Evolutionary conservation across 1,140 invertebrate genomes (phyloP).

Genomic region (Papilio glaucus): DNA sequence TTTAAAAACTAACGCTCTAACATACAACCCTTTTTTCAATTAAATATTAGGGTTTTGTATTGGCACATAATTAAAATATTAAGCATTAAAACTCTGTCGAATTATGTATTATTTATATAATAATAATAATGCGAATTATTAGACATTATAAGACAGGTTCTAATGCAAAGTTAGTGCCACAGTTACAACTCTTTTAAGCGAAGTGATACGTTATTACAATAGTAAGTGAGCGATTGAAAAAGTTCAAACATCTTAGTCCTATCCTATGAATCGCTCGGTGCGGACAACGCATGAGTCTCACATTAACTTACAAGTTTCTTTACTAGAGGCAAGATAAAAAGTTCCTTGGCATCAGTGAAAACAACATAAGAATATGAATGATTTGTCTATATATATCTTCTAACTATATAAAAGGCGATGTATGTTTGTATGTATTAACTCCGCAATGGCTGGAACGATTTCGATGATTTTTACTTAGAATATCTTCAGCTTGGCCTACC

Average conservation of each 20-base stretch:
- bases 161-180: constrained; percentile 35
- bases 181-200: constrained; percentile 16
- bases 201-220: constrained; percentile 31
- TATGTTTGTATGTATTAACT: too few species aligned
- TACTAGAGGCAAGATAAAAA: neutral
- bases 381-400: too few species aligned
- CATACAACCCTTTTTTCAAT: constrained; percentile 38
- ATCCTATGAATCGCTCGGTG: constrained; percentile 11
- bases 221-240: constrained; percentile 35
- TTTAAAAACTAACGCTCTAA: constrained; percentile 49
- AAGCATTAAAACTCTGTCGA: constrained; percentile 41
- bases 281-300: constrained; percentile 9
- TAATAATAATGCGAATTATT: neutral
- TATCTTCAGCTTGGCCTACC: too few species aligned
- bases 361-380: too few species aligned
- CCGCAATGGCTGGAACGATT: too few species aligned
- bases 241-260: constrained; percentile 34
- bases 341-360: too few species aligned
- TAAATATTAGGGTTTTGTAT: constrained; percentile 42
- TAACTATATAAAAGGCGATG: too few species aligned
- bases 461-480: too few species aligned
- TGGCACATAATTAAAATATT: constrained; percentile 47
- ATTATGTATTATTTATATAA: neutral
- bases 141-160: constrained; percentile 17
- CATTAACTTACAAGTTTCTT: neutral